These are phyloP conservation scores for Tachina grossa DNA, from an alignment of 2,888 invertebrate genomes.

Conservation along the genomic window DNA sequence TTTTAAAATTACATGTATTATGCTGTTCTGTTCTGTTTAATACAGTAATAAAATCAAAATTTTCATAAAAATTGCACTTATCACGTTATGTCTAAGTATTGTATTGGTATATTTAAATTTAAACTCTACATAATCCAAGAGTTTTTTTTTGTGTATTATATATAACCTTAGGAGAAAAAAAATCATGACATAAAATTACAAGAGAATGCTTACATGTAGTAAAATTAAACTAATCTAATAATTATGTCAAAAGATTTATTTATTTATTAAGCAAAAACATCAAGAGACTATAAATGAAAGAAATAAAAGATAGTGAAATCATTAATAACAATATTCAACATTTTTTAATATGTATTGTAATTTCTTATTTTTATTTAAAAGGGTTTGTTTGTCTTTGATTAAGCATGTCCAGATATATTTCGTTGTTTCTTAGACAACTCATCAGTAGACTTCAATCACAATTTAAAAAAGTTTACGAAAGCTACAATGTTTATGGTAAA, in stretches of 20 bases:
- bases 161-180: constrained; percentile 63
- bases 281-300: constrained; percentile 87
- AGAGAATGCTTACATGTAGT: constrained; percentile 49
- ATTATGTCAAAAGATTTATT: constrained; percentile 55
- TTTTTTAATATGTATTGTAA: too few species aligned
- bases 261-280: constrained; percentile 92
- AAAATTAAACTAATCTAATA: constrained; percentile 61
- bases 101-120: background rate
- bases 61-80: too few species aligned
- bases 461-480: too few species aligned
- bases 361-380: too few species aligned
- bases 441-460: too few species aligned
- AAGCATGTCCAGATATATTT: too few species aligned
- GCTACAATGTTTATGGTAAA: too few species aligned
- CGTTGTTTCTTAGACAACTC: too few species aligned
- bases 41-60: too few species aligned
- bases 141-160: constrained; percentile 42
- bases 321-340: background rate
- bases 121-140: background rate
- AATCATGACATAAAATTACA: constrained; percentile 52
- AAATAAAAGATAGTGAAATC: constrained; percentile 40
- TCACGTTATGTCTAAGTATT: background rate
- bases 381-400: too few species aligned
- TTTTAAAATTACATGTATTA: too few species aligned
- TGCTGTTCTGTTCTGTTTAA: too few species aligned